Percentiles rank a stretch among this genome's conserved stretches.
Conservation (phyloP, 1,140 invertebrate genomes). For the Condylostylus longicornis region DNA sequence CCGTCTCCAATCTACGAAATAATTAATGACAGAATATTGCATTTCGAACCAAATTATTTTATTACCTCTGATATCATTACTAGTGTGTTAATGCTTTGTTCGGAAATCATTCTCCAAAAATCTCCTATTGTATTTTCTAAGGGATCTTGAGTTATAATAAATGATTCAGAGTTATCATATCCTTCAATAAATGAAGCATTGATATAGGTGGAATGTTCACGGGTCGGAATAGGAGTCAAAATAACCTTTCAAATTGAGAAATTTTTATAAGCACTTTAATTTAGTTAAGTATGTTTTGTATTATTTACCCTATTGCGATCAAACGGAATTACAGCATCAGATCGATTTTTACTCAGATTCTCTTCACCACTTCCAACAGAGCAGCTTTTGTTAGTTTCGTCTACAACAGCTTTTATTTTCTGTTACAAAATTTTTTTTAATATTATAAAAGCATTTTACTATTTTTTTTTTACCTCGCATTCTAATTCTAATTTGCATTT, state of each 20-base stretch:
- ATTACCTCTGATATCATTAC: constrained; percentile 89
- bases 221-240: constrained; percentile 53
- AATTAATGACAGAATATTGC: constrained; percentile 6
- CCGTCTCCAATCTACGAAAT: constrained; percentile 50
- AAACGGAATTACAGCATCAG: constrained; percentile 76
- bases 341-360: constrained; percentile 75
- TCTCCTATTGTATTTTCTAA: constrained; percentile 74
- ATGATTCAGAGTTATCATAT: constrained; percentile 84
- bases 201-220: constrained; percentile 88
- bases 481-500: constrained; percentile 65
- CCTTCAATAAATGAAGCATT: constrained; percentile 95
- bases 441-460: constrained; percentile 1
- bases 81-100: constrained; percentile 78
- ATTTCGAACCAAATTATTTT: constrained; percentile 19
- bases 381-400: constrained; percentile 65
- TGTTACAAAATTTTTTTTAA: constrained; percentile 28
- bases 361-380: constrained; percentile 68
- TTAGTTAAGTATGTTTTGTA: neutral
- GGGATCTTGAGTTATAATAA: constrained; percentile 92
- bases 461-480: constrained; percentile 49
- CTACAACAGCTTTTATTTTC: constrained; percentile 61
- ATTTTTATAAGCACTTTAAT: neutral
- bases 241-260: constrained; percentile 17
- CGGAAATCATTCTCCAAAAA: constrained; percentile 94
- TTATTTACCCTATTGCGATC: constrained; percentile 70